Base-by-base conservation (phyloP, 2,797 vertebrate genomes). In the Rhinichthys osculus region DNA sequence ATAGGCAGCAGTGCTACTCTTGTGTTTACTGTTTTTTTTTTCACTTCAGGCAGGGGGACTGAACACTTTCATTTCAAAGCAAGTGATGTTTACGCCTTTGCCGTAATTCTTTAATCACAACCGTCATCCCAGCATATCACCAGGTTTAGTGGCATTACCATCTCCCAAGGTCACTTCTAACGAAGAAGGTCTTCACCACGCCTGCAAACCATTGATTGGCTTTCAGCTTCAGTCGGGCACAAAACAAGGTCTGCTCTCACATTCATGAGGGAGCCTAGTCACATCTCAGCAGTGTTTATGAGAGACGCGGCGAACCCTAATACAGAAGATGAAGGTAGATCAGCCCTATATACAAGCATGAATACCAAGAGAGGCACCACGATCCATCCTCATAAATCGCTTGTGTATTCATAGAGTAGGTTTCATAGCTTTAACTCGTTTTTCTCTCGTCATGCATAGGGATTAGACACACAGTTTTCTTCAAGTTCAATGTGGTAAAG, bases 131-230 rank as follows among this genome's bases (percentile, higher is more conserved):
- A 90, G 89, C 90, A 87, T 90, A 91, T 91, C 89, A 91, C 90
- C 91, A 87, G 85, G 87, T 94, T 94, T 94, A 92, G 91, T 91
- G 89, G 87, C 92, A 92, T 95, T 93, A 95, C 94, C 94, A 95
- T 95, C 92, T 93, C 81, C 88, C 95, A 95, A 96, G 95, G 96
- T 96, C 95, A 94, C 54, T 52, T 87, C 93, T 95, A 94, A 95
- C 91, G 87, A 66, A 95, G 93, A 89, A 92, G 91, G 85, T 90
- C 89, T 85, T 81, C 69, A 80, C 90, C 67, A 84, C 85, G 92
- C 89, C 92, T 90, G 92, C 91, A 90, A 87, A 30, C 76, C 74
- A 66, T 94, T 95, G 94, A 95, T 94, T 93, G 92, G 94, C 94
- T 94, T 87, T 17, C 90, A 83, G 71, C 93, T 94, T 94, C 90